Conservation (phyloP, 2,888 invertebrate species). For the Drosophila kanekoi region DNA sequence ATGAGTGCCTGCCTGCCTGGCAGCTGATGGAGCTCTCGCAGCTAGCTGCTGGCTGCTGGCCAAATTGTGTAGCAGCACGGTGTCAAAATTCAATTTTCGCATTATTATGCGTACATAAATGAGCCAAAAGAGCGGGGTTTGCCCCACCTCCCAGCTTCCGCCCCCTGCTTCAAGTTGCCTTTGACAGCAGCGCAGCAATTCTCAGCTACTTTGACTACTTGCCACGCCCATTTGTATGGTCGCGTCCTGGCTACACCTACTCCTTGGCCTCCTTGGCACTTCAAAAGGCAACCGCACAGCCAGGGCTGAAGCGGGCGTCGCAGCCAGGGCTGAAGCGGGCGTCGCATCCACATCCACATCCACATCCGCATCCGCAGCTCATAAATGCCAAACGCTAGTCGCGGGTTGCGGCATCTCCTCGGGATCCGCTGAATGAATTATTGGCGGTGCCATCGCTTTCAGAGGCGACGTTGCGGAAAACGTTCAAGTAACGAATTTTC, state of each 20-base stretch:
- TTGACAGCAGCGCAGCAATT: constrained; percentile 27
- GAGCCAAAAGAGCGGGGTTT: constrained; percentile 10
- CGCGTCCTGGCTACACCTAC: no score
- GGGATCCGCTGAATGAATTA: constrained; percentile 52
- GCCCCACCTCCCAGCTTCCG: not conserved
- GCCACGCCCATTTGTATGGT: not conserved
- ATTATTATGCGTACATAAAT: constrained; percentile 64
- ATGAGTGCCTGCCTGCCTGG: constrained; percentile 12
- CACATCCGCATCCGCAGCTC: constrained; percentile 9
- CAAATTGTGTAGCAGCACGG: constrained; percentile 54
- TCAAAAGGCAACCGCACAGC: constrained; percentile 4
- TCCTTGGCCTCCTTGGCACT: not conserved
- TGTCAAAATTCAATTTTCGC: constrained; percentile 81
- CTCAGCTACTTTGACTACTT: constrained; percentile 38
- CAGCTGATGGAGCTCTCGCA: not conserved
- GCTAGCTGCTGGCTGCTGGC: constrained; percentile 24
- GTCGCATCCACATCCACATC: no score
- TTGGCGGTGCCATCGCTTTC: constrained; percentile 30
- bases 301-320: no score
- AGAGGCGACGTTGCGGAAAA: constrained; percentile 42
- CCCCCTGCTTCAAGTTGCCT: not conserved
- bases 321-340: not conserved
- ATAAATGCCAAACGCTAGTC: constrained; percentile 12
- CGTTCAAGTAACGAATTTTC: constrained; percentile 37
- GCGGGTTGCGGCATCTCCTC: constrained; percentile 17